A percentile compares a stretch with the other conserved stretches of the same genome.
Evolutionary conservation across 2,888 invertebrate species (phyloP).

Genomic region (Apodemia duryi): DNA sequence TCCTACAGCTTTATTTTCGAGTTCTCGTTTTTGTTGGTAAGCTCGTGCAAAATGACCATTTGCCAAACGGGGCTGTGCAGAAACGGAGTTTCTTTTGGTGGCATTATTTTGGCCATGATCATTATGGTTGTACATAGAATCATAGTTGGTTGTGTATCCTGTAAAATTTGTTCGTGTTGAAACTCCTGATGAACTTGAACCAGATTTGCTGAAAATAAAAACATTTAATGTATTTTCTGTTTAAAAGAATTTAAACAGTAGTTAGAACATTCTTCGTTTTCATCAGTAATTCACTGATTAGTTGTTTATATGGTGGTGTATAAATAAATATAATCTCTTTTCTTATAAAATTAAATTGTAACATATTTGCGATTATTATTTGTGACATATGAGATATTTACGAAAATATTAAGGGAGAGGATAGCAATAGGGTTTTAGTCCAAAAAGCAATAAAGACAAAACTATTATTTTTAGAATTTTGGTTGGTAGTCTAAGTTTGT

Average conservation of each 20-base stretch:
- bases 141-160: conserved; percentile 66
- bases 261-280: too few relatives aligned
- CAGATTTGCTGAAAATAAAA: conserved; percentile 66
- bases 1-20: conserved; percentile 45
- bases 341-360: too few relatives aligned
- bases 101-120: conserved; percentile 56
- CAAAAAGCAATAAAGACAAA: too few relatives aligned
- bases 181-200: conserved; percentile 71
- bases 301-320: too few relatives aligned
- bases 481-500: too few relatives aligned
- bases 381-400: too few relatives aligned
- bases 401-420: too few relatives aligned
- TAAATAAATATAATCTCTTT: too few relatives aligned
- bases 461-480: too few relatives aligned
- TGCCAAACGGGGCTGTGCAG: conserved; percentile 52
- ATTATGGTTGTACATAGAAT: conserved; percentile 67
- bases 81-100: conserved; percentile 61
- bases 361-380: too few relatives aligned
- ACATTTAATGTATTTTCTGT: neutral
- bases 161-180: conserved; percentile 71
- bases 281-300: too few relatives aligned
- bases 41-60: conserved; percentile 66
- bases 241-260: neutral
- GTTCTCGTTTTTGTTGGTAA: conserved; percentile 53
- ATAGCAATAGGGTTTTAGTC: too few relatives aligned